phyloP scores from a whole-genome alignment of 2,113 vertebrate genomes.

The Scortum barcoo region DNA sequence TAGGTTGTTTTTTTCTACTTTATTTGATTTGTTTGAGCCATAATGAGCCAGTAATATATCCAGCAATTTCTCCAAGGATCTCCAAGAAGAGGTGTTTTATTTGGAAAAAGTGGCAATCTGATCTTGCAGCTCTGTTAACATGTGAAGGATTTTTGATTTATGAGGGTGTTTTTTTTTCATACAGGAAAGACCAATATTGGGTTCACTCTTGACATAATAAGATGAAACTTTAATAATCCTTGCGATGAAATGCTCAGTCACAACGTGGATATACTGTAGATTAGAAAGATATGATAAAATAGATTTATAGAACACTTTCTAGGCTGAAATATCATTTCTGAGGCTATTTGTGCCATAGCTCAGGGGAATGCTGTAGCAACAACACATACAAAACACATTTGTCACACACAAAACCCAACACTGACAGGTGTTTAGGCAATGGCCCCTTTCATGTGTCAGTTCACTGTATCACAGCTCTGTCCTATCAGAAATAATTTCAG shows the following conservation, averaged over 20 bases:
- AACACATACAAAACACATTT: background rate
- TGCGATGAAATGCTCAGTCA: conserved; percentile 14
- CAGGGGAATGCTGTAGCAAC: background rate
- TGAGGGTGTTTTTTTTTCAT: conserved; percentile 4
- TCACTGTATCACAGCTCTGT: background rate
- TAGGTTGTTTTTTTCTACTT: conserved; percentile 22
- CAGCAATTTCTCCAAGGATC: background rate
- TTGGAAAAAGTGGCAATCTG: background rate
- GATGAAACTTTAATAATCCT: conserved; percentile 10
- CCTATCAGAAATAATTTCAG: background rate
- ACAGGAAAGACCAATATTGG: background rate
- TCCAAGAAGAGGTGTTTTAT: conserved; percentile 6
- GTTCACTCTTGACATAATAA: background rate
- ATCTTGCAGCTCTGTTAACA: conserved; percentile 10
- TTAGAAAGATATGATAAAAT: background rate
- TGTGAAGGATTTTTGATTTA: conserved; percentile 14
- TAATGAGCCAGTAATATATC: conserved; percentile 34
- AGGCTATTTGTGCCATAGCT: conserved; percentile 11
- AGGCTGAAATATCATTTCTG: conserved; percentile 9
- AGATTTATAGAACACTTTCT: background rate
- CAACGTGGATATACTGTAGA: conserved; percentile 13
- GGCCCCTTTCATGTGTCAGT: background rate
- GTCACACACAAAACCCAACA: background rate
- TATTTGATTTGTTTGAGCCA: background rate
- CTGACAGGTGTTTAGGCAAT: background rate